Evolutionary conservation across 2,113 vertebrate genomes (phyloP).

Genomic region (Dissostichus mawsoni): DNA sequence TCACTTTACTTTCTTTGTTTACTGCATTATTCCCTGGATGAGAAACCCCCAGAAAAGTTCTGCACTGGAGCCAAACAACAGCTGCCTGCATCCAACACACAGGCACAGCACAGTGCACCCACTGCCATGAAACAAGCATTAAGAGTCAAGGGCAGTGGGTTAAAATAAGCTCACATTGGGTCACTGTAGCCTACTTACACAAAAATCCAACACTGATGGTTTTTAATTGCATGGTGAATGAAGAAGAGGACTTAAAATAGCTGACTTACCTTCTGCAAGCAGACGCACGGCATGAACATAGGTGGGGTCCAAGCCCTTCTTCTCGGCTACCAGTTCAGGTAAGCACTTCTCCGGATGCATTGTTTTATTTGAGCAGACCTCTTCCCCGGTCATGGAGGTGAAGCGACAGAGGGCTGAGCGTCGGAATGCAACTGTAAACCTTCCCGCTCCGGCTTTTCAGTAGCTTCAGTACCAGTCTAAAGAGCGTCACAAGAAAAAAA

Average conservation of each 20-base stretch:
- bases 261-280: conserved; percentile 91
- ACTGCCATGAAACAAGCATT: background rate
- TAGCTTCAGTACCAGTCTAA: conserved; percentile 38
- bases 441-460: conserved; percentile 36
- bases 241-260: conserved; percentile 5
- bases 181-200: background rate
- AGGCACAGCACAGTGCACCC: background rate
- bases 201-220: conserved; percentile 9
- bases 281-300: conserved; percentile 94
- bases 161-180: conserved; percentile 6
- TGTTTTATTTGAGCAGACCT: conserved; percentile 60
- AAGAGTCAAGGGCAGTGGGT: conserved; percentile 35
- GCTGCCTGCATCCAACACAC: background rate
- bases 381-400: conserved; percentile 76
- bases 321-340: conserved; percentile 95
- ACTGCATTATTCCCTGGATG: background rate
- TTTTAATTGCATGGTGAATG: background rate
- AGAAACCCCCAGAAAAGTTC: conserved; percentile 52
- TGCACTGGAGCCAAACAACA: conserved; percentile 10
- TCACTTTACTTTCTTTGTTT: conserved; percentile 44
- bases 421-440: conserved; percentile 60
- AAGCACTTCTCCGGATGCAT: conserved; percentile 95
- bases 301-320: conserved; percentile 91
- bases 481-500: conserved; percentile 16
- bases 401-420: conserved; percentile 65